These are phyloP conservation scores for Acanthurus lineatus DNA, from an alignment of 2,797 vertebrate genomes.

Conservation along the genomic window DNA sequence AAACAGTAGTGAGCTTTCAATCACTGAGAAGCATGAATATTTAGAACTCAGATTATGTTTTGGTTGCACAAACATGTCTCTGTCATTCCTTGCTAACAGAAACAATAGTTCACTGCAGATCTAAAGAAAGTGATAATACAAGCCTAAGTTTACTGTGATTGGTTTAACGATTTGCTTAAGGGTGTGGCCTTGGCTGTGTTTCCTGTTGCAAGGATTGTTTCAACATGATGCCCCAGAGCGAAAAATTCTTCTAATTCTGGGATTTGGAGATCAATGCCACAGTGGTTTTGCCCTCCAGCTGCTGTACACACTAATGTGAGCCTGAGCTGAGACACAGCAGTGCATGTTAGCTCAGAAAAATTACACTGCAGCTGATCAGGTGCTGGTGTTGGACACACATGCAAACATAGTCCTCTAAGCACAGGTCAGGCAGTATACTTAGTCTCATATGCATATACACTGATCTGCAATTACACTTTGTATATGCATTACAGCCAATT, in stretches of 20 bases:
- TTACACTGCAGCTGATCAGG: conserved; percentile 19
- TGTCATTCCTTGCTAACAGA: conserved; percentile 4
- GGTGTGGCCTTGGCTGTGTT: conserved; percentile 56
- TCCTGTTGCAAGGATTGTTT: conserved; percentile 57
- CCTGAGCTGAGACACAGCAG: conserved; percentile 40
- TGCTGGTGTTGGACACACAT: conserved; percentile 1
- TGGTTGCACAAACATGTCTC: conserved; percentile 1
- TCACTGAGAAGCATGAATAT: conserved; percentile 2
- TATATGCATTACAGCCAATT: background rate
- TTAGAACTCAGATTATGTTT: conserved; percentile 2
- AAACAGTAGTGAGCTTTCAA: conserved; percentile 14
- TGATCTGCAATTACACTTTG: conserved; percentile 20
- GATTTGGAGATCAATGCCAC: conserved; percentile 71
- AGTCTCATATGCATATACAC: background rate
- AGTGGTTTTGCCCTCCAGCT: conserved; percentile 60
- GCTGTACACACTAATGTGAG: conserved; percentile 44
- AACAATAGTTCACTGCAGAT: conserved; percentile 20
- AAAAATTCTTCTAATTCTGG: conserved; percentile 60
- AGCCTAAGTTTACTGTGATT: conserved; percentile 27
- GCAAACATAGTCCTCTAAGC: background rate
- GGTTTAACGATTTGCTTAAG: conserved; percentile 42
- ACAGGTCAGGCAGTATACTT: conserved; percentile 5
- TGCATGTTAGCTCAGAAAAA: conserved; percentile 21
- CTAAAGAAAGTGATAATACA: conserved; percentile 13
- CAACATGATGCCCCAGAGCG: conserved; percentile 47